A percentile compares a stretch with the other conserved stretches of the same genome.
Evolutionary conservation across 2,888 invertebrate species (phyloP).

Genomic region (Notodonta ziczac): DNA sequence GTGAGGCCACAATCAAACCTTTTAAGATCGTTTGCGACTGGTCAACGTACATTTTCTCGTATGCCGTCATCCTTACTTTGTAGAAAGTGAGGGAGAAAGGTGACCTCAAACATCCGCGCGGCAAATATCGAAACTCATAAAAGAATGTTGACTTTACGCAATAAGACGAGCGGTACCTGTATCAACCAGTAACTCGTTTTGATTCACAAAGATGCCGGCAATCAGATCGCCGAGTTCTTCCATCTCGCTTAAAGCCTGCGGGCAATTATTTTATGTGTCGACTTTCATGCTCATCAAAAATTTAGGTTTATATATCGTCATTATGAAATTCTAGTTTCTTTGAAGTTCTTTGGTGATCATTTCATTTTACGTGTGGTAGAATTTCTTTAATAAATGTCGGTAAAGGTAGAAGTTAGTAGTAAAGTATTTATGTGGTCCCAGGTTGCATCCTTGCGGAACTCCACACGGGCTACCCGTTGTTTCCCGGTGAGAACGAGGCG

Average conservation of each 20-base stretch:
- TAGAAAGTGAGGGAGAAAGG: constrained; percentile 73
- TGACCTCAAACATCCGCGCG: constrained; percentile 48
- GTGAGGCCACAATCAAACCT: background rate
- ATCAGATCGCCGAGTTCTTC: background rate
- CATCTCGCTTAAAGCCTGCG: background rate
- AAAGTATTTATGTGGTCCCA: constrained; percentile 51
- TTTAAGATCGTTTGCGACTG: background rate
- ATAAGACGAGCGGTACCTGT: constrained; percentile 36
- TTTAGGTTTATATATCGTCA: background rate
- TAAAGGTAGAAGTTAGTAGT: background rate
- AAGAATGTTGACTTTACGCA: constrained; percentile 55
- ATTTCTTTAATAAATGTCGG: no score
- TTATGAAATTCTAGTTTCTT: background rate
- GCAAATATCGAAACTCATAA: constrained; percentile 50
- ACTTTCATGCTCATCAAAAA: background rate
- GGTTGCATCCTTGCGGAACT: constrained; percentile 98
- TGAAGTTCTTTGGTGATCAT: background rate
- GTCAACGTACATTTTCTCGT: constrained; percentile 9
- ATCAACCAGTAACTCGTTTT: constrained; percentile 10
- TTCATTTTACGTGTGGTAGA: background rate
- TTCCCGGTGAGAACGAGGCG: constrained; percentile 98
- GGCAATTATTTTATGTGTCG: background rate
- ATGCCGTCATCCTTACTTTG: constrained; percentile 35
- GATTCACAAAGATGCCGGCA: background rate
- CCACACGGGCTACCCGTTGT: constrained; percentile 97